Evolutionary conservation across 1,140 invertebrate species (phyloP), one percentile per base, ranked within the genome.

Genomic region (Polypedilum pembai): DNA sequence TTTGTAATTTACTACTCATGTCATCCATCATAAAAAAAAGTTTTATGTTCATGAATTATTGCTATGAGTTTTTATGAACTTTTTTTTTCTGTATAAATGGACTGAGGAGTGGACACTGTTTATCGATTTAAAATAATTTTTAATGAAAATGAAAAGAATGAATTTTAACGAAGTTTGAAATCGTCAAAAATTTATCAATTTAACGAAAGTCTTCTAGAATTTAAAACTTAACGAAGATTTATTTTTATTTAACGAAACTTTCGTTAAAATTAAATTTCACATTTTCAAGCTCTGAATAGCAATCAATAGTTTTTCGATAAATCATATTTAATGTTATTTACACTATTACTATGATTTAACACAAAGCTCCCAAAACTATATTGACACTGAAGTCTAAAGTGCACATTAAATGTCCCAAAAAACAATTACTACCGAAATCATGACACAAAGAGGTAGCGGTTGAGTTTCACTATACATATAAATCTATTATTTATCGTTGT

Each of bases 401-500:
- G 45, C 45, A 4, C 45, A 56, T 56, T 56, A 56, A 56, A 56
- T 56, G n/a, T 56, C 45, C 41, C 45, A 56, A 56, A 33, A 33
- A 56, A 56, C 45, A 56, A 56, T 56, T 56, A 56, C 45, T 56
- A 56, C 45, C 15, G 41, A 45, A 56, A 56, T 15, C 45, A 56
- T 15, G 41, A n/a, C n/a, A n/a, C n/a, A n/a, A n/a, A 33, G n/a
- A 69, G 18, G 17, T n/a, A 69, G n/a, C n/a, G n/a, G n/a, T n/a
- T n/a, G n/a, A 69, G 7, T 69, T 10, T 33, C 24, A 33, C 24
- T 33, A 33, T 33, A 33, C 5, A 33, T 33, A 33, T 8, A 69
- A 69, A 69, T 69, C 17, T 69, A 69, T 69, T 20, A 20, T 69
- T 20, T 69, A 20, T 18, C 17, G 5, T 69, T 69, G 65, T 69